A percentile compares a stretch with the other conserved stretches of the same genome.
phyloP scores from a whole-genome alignment of 2,797 vertebrate species.

The Pteronotus mesoamericanus region DNA sequence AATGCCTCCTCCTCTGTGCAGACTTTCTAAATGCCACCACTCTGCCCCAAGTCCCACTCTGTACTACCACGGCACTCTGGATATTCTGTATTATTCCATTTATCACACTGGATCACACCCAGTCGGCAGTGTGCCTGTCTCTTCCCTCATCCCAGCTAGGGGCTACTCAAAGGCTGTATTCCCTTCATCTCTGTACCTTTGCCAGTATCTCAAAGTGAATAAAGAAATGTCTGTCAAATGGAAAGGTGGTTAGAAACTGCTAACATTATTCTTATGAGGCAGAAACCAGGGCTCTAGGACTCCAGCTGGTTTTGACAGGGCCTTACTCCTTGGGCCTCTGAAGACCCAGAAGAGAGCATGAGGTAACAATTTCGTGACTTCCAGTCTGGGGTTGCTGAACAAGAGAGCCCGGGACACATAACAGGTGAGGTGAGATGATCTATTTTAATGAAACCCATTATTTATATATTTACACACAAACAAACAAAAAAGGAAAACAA shows the following conservation, averaged over 20 bases:
- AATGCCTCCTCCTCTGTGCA: no score
- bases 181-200: neutral
- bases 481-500: neutral
- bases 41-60: fast-evolving
- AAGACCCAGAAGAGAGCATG: neutral
- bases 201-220: neutral
- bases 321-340: neutral
- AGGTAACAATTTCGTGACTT: neutral
- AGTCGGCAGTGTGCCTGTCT: no score
- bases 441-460: conserved; percentile 78
- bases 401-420: neutral
- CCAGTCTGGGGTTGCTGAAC: neutral
- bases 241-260: neutral
- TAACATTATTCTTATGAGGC: neutral
- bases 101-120: neutral
- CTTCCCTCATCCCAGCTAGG: neutral
- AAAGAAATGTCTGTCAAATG: neutral
- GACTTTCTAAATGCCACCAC: neutral
- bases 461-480: conserved; percentile 78
- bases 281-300: neutral
- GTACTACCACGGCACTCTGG: neutral
- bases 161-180: neutral
- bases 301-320: neutral
- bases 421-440: conserved; percentile 17
- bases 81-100: neutral